Evolutionary conservation across 1,140 invertebrate genomes (phyloP).

Genomic region (Popillia japonica): DNA sequence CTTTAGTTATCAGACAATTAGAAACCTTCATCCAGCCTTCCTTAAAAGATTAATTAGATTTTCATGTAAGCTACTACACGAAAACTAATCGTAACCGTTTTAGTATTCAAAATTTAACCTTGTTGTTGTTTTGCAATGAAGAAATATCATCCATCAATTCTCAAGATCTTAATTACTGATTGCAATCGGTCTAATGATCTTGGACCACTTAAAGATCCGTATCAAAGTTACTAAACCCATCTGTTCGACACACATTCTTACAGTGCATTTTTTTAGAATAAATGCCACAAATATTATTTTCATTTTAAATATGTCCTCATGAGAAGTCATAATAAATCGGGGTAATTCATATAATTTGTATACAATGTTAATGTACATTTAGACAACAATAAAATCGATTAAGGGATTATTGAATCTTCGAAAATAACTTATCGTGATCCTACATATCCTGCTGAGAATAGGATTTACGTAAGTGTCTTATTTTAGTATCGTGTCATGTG

Average conservation of each 20-base stretch:
- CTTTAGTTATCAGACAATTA: not conserved
- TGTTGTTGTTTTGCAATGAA: not conserved
- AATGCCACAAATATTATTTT: not conserved
- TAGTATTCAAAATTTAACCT: not conserved
- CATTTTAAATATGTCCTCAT: not conserved
- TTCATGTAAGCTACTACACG: not conserved
- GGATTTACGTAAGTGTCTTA: too few species aligned
- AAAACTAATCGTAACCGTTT: not conserved
- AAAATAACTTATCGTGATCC: too few species aligned
- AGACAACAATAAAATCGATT: not conserved
- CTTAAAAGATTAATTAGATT: not conserved
- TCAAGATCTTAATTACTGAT: not conserved
- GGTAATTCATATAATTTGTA: not conserved
- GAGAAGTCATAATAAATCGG: not conserved
- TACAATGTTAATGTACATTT: not conserved
- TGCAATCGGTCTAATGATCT: not conserved
- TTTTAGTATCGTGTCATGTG: too few species aligned
- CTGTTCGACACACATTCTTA: not conserved
- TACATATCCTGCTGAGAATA: too few species aligned
- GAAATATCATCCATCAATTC: not conserved
- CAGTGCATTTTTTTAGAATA: not conserved
- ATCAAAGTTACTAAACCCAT: not conserved
- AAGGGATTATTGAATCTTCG: too few species aligned
- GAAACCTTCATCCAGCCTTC: not conserved
- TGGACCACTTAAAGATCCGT: not conserved